Base-by-base conservation (phyloP, 2,113 vertebrate species). In the Ceuthmochares aereus region DNA sequence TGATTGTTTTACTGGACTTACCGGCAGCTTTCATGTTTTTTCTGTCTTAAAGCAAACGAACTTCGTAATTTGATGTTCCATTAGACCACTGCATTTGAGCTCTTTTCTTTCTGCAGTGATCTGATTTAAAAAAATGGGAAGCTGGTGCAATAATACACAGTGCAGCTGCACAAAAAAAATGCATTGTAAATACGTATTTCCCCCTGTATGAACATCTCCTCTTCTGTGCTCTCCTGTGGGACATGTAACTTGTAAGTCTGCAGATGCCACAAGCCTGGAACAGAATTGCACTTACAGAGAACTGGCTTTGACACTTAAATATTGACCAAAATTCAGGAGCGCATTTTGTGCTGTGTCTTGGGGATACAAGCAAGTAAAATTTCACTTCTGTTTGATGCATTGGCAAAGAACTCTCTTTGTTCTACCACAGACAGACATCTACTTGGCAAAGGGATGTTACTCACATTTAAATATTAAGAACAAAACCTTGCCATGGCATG, bases 91-190 rank as follows among this genome's bases (percentile, higher is more conserved):
- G 0, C 26, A 59, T 95, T 47, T 78, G 51, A 89, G 73, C 52
- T 90, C 42, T 84, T 92, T 58, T 27, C 22, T 62, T 83, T 81
- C 72, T 87, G 64, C 55, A 60, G 60, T 84, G 69, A 89, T 95
- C 37, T 93, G 68, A 92, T 40, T 93, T 84, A 90, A 93, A 89
- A 88, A 90, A 93, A 89, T n/a, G 47, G 95, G 60, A 90, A 89
- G 7, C 64, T 36, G 40, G 26, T 83, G 42, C 81, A 92, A 95
- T 95, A 93, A 89, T 64, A 64, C 64, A 77, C 52, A 72, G 55
- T 75, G 56, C 91, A 95, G 93, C 94, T 96, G 93, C 60, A 95
- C 76, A 90, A 30, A 8, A 56, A 2, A 3, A 52, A 32, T 95
- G 52, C 43, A 22, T 9, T 64, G 64, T 55, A 90, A 92, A 72